Percentiles rank a stretch among this genome's conserved stretches.
Evolutionary conservation across 23 tunicate species (phyloP).

Genomic region (Corella eumyota): DNA sequence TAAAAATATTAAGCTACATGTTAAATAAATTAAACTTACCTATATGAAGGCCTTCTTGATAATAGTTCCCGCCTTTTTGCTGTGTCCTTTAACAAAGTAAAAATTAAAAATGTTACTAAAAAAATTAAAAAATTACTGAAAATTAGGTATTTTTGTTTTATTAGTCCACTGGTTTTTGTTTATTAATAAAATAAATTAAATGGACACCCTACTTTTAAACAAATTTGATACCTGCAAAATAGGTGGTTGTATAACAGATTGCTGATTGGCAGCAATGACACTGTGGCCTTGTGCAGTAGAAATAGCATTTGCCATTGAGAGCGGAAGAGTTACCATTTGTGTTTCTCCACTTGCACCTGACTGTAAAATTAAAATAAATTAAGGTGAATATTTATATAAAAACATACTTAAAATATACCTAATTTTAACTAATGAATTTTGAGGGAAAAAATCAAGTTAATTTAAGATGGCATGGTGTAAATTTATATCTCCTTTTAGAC

Average conservation of each 20-base stretch:
- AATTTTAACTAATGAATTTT: too few species aligned
- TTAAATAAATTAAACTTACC: too few species aligned
- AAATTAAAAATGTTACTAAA: too few species aligned
- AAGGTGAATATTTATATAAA: background rate
- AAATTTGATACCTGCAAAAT: conserved; percentile 1
- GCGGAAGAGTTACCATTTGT: conserved; percentile 52
- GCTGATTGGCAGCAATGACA: conserved; percentile 9
- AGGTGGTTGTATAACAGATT: conserved; percentile 44
- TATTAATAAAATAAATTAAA: background rate
- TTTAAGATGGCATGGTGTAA: too few species aligned
- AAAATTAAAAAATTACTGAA: background rate
- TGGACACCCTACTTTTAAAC: too few species aligned
- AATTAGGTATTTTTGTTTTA: background rate
- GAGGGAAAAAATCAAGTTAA: too few species aligned
- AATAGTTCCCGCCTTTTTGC: conserved; percentile 45
- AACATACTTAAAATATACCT: too few species aligned
- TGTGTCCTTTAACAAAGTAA: conserved; percentile 19
- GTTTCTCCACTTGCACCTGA: conserved; percentile 44
- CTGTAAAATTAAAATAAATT: conserved; percentile 30
- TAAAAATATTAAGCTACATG: too few species aligned
- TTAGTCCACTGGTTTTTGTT: background rate
- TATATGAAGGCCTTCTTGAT: conserved; percentile 63
- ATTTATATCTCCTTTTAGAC: too few species aligned
- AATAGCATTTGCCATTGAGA: conserved; percentile 51
- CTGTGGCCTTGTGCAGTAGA: conserved; percentile 22